phyloP scores from a whole-genome alignment of 2,113 vertebrate genomes.

The Pseudorectes ferrugineus region DNA sequence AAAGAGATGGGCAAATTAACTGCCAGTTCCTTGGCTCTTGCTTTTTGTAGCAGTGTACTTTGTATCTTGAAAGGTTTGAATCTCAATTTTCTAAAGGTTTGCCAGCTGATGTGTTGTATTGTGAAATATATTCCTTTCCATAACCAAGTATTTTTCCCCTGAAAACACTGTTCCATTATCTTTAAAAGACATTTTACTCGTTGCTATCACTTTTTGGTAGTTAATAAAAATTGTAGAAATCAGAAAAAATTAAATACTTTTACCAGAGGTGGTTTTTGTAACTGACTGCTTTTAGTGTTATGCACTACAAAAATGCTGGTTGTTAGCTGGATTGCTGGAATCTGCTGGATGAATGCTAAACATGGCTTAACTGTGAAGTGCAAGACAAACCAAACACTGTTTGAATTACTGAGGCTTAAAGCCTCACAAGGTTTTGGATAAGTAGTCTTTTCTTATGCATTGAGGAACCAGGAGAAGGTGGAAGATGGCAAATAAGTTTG shows the following conservation, averaged over 20 bases:
- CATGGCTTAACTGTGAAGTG: background rate
- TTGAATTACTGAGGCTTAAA: background rate
- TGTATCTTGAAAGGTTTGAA: background rate
- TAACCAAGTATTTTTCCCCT: background rate
- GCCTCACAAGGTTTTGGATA: background rate
- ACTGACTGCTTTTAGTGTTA: background rate
- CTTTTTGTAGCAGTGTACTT: background rate
- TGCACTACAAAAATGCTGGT: background rate
- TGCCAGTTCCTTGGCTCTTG: background rate
- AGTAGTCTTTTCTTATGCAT: background rate
- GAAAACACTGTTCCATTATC: background rate
- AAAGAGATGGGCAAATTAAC: background rate
- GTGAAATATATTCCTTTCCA: background rate
- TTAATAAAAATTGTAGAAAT: background rate
- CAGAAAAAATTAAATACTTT: background rate
- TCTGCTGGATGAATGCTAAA: background rate
- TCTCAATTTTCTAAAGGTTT: background rate
- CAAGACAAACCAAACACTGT: background rate
- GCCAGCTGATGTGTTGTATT: background rate
- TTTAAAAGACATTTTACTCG: background rate
- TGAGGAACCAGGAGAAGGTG: background rate
- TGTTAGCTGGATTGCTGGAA: background rate
- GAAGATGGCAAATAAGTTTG: background rate
- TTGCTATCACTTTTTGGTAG: background rate
- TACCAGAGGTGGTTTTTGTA: background rate